These are phyloP conservation scores for Patella pellucida DNA, from an alignment of 2,888 invertebrate genomes.

Conservation along the genomic window DNA sequence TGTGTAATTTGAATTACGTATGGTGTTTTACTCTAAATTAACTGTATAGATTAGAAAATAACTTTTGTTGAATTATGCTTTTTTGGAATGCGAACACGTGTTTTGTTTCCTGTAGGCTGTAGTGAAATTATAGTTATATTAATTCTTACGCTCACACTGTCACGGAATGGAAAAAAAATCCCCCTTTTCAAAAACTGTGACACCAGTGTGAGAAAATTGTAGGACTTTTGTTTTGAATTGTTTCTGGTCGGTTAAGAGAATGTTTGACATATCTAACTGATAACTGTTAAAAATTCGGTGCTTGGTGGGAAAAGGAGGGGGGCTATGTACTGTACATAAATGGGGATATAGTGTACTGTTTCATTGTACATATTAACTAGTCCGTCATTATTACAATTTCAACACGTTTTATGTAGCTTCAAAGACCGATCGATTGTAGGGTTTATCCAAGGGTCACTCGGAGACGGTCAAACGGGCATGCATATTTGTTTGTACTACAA, in stretches of 20 bases:
- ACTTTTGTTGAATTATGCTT: slow-evolving; percentile 3
- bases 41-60: slow-evolving; percentile 9
- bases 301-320: not conserved
- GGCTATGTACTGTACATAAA: not conserved
- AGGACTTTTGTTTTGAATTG: slow-evolving; percentile 1
- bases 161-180: too few species aligned
- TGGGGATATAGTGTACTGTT: not conserved
- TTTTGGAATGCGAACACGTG: slow-evolving; percentile 7
- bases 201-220: not conserved
- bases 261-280: slow-evolving; percentile 1
- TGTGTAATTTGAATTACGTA: slow-evolving; percentile 10
- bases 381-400: too few species aligned
- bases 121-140: too few species aligned
- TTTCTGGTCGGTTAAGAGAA: not conserved
- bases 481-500: too few species aligned
- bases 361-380: too few species aligned
- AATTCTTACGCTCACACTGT: too few species aligned
- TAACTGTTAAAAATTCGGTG: not conserved
- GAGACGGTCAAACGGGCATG: too few species aligned
- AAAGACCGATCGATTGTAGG: too few species aligned
- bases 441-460: too few species aligned
- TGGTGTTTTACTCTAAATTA: slow-evolving; percentile 1
- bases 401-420: too few species aligned
- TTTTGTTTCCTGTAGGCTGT: not conserved
- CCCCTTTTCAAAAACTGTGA: too few species aligned